Percentiles rank a stretch among this genome's conserved stretches.
These are phyloP conservation scores for Cheilosia pagana DNA, from an alignment of 2,888 invertebrate genomes.

Conservation along the genomic window DNA sequence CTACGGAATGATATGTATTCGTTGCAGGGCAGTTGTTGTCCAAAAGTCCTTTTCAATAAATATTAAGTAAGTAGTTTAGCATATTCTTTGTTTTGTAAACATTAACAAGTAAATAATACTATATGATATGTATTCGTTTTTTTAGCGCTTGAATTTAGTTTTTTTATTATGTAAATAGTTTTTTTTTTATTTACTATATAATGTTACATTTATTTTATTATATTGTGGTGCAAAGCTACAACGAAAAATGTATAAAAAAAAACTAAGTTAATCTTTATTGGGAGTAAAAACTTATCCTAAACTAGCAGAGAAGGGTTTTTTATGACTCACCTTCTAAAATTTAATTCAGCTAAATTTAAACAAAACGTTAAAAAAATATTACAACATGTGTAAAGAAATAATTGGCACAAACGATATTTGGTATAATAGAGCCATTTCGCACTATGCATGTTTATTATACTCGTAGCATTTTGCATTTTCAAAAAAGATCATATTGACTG, in stretches of 20 bases:
- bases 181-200: constrained; percentile 33
- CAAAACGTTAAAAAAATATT: no score
- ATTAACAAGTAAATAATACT: constrained; percentile 58
- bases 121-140: constrained; percentile 70
- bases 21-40: constrained; percentile 79
- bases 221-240: constrained; percentile 38
- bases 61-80: constrained; percentile 9
- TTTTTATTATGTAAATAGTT: constrained; percentile 29
- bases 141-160: constrained; percentile 34
- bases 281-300: no score
- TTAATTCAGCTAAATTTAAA: no score
- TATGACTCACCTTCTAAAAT: no score
- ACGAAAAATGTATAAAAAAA: background rate
- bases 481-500: no score
- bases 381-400: no score
- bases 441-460: no score
- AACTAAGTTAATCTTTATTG: no score
- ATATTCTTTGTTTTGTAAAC: constrained; percentile 46
- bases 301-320: no score
- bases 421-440: no score
- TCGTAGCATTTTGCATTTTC: no score
- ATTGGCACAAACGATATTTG: no score
- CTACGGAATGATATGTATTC: constrained; percentile 81
- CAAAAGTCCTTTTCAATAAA: constrained; percentile 35
- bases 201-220: constrained; percentile 16